phyloP scores from a whole-genome alignment of 2,888 invertebrate genomes.

The Lucinisca nassula region DNA sequence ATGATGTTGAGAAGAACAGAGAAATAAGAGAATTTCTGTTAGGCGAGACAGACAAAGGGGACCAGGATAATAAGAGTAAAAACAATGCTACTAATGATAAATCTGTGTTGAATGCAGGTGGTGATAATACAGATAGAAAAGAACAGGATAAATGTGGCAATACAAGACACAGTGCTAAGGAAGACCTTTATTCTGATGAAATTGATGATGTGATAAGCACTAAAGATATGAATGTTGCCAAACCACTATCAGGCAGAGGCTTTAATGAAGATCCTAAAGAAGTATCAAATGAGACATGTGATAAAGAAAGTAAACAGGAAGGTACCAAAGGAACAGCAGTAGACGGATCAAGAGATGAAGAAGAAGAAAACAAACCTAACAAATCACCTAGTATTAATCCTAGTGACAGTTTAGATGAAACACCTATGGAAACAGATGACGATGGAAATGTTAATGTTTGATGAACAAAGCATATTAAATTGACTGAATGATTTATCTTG shows the following conservation, averaged over 20 bases:
- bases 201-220: not conserved
- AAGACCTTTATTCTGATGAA: not conserved
- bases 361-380: not conserved
- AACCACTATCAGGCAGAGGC: not conserved
- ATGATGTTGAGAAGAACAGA: constrained; percentile 7
- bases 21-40: not conserved
- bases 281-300: not conserved
- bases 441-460: not conserved
- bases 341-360: not conserved
- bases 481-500: no score
- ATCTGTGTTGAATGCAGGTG: not conserved
- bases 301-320: not conserved
- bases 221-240: not conserved
- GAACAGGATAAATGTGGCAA: not conserved
- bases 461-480: no score
- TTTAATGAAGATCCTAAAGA: not conserved
- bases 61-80: not conserved
- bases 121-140: not conserved
- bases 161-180: not conserved
- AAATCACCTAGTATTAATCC: not conserved
- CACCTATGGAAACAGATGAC: not conserved
- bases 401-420: not conserved
- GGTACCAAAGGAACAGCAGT: not conserved
- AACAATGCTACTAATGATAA: not conserved
- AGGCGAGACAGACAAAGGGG: not conserved